A percentile compares a stretch with the other conserved stretches of the same genome.
These are phyloP conservation scores for Spilarctia lutea DNA, from an alignment of 2,888 invertebrate genomes.

Conservation along the genomic window DNA sequence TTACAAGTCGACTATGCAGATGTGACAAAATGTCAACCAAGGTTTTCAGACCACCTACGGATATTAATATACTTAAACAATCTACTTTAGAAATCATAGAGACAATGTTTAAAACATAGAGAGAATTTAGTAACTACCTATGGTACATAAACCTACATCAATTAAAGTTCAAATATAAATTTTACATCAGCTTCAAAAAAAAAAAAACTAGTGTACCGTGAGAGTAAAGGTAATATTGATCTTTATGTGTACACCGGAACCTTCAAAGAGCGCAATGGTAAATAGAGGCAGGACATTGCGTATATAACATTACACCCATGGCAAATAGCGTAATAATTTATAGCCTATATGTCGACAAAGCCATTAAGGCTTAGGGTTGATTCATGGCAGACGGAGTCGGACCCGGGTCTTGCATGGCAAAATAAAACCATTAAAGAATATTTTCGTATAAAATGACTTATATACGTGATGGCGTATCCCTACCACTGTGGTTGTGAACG, in stretches of 20 bases:
- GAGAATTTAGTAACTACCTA: background rate
- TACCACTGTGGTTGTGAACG: background rate
- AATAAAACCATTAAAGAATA: background rate
- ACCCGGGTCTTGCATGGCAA: background rate
- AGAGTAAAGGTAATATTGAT: background rate
- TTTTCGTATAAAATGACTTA: background rate
- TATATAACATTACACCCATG: background rate
- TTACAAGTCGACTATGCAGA: too few relatives aligned
- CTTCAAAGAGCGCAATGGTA: background rate
- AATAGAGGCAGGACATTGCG: background rate
- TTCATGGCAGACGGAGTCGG: background rate
- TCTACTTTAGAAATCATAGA: too few relatives aligned
- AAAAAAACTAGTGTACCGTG: background rate
- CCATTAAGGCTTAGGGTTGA: background rate
- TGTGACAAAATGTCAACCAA: too few relatives aligned
- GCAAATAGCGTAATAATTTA: background rate
- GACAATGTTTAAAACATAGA: background rate
- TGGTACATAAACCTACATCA: background rate
- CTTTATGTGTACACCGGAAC: background rate
- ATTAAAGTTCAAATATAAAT: background rate
- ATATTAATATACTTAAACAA: too few relatives aligned
- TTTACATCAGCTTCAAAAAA: background rate
- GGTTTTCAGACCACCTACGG: too few relatives aligned
- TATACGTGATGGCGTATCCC: background rate
- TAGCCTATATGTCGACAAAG: background rate